Conservation (phyloP, 2,797 vertebrate genomes). For the Melanotaenia boesemani region DNA sequence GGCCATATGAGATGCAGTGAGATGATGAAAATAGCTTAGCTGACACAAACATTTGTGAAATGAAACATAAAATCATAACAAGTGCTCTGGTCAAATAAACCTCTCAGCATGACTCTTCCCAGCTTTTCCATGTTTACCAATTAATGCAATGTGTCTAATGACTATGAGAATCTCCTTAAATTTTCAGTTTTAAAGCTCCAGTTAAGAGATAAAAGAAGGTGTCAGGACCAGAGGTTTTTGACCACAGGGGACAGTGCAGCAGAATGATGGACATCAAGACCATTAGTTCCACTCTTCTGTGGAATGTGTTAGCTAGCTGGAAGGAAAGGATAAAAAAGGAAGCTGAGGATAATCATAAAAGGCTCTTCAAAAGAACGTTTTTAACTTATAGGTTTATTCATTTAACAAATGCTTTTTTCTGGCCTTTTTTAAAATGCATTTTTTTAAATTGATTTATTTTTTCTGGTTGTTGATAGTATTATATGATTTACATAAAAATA, state of each 20-base stretch:
- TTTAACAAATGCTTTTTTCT: background rate
- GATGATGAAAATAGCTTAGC: constrained; percentile 45
- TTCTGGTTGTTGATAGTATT: background rate
- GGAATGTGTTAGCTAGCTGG: constrained; percentile 28
- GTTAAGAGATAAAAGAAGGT: constrained; percentile 58
- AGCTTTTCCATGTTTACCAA: constrained; percentile 22
- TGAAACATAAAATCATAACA: constrained; percentile 12
- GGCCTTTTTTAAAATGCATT: no score
- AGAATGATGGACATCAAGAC: constrained; percentile 50
- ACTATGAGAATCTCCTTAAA: constrained; percentile 36
- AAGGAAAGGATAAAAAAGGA: constrained; percentile 44
- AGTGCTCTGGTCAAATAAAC: constrained; percentile 6
- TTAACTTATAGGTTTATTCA: background rate
- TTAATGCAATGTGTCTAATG: constrained; percentile 40
- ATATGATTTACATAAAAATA: background rate
- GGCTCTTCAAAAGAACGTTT: constrained; percentile 37
- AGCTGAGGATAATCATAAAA: constrained; percentile 43
- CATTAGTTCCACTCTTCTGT: constrained; percentile 56
- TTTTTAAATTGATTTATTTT: background rate
- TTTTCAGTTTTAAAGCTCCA: constrained; percentile 33
- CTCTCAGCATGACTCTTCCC: constrained; percentile 13
- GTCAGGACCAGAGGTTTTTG: constrained; percentile 41
- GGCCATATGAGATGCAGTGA: constrained; percentile 21
- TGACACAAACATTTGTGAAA: constrained; percentile 33
- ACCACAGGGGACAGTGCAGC: constrained; percentile 33